These are phyloP conservation scores for Phyllostomus hastatus DNA, from an alignment of 2,113 vertebrate species.

Conservation along the genomic window DNA sequence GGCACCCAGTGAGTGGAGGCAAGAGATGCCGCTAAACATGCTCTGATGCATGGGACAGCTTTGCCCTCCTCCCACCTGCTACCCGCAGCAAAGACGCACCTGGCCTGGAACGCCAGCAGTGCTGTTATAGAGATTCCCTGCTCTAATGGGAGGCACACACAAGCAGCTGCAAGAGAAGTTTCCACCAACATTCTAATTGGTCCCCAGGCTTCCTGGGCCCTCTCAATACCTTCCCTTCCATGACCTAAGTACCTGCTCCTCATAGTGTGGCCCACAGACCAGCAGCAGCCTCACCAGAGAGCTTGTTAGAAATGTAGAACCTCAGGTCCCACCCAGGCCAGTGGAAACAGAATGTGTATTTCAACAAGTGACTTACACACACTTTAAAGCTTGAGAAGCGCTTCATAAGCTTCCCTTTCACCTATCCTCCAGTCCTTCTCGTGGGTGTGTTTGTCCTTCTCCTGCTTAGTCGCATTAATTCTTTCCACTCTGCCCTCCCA, in stretches of 20 bases:
- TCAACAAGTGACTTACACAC: not conserved
- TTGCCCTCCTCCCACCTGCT: not conserved
- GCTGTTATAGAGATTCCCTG: not conserved
- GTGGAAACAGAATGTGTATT: not conserved
- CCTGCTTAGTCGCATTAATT: not conserved
- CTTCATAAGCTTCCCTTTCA: not conserved
- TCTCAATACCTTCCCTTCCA: not conserved
- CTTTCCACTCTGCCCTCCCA: not conserved
- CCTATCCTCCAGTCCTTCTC: too few relatives aligned
- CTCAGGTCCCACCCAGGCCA: not conserved
- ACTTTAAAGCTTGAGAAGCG: not conserved
- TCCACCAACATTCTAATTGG: not conserved
- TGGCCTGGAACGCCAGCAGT: not conserved
- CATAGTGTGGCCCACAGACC: not conserved
- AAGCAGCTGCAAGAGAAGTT: not conserved
- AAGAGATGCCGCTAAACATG: not conserved
- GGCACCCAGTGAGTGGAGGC: not conserved
- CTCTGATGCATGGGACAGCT: not conserved
- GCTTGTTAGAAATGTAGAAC: too few relatives aligned
- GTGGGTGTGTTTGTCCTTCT: not conserved
- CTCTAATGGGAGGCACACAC: not conserved
- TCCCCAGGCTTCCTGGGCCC: not conserved
- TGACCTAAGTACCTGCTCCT: not conserved
- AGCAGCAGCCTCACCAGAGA: not conserved
- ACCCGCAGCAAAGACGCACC: not conserved